These are phyloP conservation scores for Acrocephalus scirpaceus DNA, from an alignment of 2,797 vertebrate genomes.

Conservation along the genomic window DNA sequence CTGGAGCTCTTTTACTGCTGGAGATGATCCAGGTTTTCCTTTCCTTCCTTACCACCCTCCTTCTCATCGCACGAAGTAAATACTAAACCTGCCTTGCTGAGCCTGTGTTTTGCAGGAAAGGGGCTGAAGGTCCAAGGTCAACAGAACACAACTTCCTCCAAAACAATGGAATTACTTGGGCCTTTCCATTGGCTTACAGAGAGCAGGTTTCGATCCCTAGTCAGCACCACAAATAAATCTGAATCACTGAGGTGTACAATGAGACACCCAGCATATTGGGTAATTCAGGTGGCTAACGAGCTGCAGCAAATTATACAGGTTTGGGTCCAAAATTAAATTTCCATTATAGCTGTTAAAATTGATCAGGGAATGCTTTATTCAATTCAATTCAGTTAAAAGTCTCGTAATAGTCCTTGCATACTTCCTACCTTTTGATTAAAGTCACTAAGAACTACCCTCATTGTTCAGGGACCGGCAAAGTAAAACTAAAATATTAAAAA, in stretches of 20 bases:
- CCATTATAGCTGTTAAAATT: background rate
- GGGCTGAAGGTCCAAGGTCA: slow-evolving; percentile 47
- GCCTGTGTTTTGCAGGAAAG: background rate
- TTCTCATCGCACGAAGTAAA: background rate
- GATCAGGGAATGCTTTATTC: background rate
- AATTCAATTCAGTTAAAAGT: background rate
- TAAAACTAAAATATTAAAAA: slow-evolving; percentile 30
- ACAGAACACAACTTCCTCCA: slow-evolving; percentile 30
- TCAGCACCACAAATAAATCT: background rate
- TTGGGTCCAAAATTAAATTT: background rate
- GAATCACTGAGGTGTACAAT: background rate
- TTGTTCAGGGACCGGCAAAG: background rate
- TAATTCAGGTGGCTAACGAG: background rate
- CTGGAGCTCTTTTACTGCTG: slow-evolving; percentile 37
- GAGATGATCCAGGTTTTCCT: slow-evolving; percentile 55
- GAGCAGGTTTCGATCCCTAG: background rate
- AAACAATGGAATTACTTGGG: background rate
- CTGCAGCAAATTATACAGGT: background rate
- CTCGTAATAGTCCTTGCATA: background rate
- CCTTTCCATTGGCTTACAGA: background rate
- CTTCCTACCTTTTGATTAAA: slow-evolving; percentile 10
- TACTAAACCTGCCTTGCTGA: background rate
- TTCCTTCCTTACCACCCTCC: background rate
- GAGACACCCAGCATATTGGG: background rate
- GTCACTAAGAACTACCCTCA: background rate